Percentiles rank a stretch among this genome's conserved stretches.
These are phyloP conservation scores for Reticulitermes lucifugus DNA, from an alignment of 2,888 invertebrate species.

Conservation along the genomic window DNA sequence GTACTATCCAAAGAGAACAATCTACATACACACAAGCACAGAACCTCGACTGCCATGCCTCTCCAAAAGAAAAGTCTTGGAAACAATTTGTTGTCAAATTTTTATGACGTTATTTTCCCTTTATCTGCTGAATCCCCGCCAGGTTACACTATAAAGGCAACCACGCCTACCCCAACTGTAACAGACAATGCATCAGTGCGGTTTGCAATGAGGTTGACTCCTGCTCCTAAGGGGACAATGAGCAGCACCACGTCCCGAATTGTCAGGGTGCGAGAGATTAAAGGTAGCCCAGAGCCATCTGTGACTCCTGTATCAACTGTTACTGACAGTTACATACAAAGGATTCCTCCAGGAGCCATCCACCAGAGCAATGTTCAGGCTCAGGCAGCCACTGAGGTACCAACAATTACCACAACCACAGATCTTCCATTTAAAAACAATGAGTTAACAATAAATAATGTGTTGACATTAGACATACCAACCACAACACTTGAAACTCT, in stretches of 20 bases:
- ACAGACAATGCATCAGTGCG: neutral
- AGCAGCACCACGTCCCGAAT: constrained; percentile 45
- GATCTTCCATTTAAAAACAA: constrained; percentile 24
- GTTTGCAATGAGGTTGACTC: neutral
- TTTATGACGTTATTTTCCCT: neutral
- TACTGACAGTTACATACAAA: constrained; percentile 30
- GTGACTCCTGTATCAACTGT: constrained; percentile 48
- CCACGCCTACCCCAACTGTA: neutral
- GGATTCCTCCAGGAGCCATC: neutral
- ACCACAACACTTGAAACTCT: constrained; percentile 10
- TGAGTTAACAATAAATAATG: constrained; percentile 45
- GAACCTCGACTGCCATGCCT: neutral
- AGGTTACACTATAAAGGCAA: neutral
- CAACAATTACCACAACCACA: neutral
- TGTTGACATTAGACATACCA: constrained; percentile 37
- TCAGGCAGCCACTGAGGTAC: constrained; percentile 15
- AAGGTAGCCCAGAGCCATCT: constrained; percentile 37
- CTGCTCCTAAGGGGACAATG: constrained; percentile 31
- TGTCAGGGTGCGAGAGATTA: constrained; percentile 37
- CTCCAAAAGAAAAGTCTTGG: neutral
- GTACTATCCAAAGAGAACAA: no score
- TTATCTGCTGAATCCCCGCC: constrained; percentile 6
- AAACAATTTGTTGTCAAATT: constrained; percentile 3
- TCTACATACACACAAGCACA: no score
- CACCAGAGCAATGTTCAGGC: neutral